Conservation (phyloP, 2,113 vertebrate genomes). For the Nothobranchius kuhntae region DNA sequence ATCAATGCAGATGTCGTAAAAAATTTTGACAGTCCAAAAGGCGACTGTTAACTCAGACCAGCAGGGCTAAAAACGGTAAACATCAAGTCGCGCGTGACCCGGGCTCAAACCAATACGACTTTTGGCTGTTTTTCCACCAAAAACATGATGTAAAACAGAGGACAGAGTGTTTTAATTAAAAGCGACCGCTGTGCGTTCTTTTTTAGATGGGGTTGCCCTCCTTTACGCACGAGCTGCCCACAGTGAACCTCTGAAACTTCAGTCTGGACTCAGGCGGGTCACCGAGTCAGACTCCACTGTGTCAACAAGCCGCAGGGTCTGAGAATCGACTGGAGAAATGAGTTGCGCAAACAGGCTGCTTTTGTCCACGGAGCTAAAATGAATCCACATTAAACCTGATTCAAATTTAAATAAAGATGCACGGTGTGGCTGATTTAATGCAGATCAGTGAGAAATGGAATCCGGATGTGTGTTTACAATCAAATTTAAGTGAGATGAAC, state of each 20-base stretch:
- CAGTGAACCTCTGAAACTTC: conserved; percentile 31
- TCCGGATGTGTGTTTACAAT: too few relatives aligned
- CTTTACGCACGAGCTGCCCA: conserved; percentile 52
- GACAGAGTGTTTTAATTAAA: conserved; percentile 75
- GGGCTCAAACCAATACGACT: conserved; percentile 57
- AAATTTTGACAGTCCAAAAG: conserved; percentile 68
- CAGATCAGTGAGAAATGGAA: too few relatives aligned
- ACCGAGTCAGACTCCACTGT: conserved; percentile 8
- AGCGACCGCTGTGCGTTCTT: conserved; percentile 41
- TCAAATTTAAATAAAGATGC: background rate
- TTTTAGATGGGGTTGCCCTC: conserved; percentile 51
- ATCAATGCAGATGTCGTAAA: conserved; percentile 74
- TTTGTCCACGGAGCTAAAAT: conserved; percentile 4
- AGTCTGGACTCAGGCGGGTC: conserved; percentile 20
- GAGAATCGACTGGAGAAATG: background rate
- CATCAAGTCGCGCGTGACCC: conserved; percentile 60
- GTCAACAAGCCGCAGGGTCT: conserved; percentile 21
- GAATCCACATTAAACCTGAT: background rate
- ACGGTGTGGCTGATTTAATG: too few relatives aligned
- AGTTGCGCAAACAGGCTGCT: conserved; percentile 15
- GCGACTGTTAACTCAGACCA: conserved; percentile 61
- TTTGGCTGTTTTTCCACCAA: conserved; percentile 54
- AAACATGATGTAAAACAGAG: conserved; percentile 64
- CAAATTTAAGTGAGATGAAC: conserved; percentile 5
- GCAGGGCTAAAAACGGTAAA: conserved; percentile 69